These are phyloP conservation scores for Ferrisia virgata DNA, from an alignment of 2,888 invertebrate genomes.

Conservation along the genomic window DNA sequence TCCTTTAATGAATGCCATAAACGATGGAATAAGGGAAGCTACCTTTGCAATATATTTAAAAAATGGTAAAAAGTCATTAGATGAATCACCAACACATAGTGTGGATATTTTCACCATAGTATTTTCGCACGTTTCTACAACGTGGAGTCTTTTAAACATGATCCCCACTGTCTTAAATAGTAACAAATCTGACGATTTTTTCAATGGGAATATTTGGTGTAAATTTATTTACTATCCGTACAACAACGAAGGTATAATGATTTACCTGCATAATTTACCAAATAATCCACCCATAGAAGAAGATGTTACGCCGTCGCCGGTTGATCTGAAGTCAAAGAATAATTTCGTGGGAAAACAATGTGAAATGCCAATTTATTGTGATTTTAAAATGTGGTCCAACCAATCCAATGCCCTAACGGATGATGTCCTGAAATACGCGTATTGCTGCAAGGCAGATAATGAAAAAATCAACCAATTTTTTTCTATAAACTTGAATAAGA, in stretches of 20 bases:
- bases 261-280: background rate
- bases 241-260: background rate
- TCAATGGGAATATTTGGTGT: constrained; percentile 10
- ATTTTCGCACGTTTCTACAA: background rate
- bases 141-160: background rate
- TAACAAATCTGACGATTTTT: background rate
- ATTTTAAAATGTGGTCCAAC: background rate
- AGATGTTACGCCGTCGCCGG: background rate
- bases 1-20: background rate
- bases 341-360: background rate
- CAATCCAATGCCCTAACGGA: background rate
- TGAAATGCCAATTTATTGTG: background rate
- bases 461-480: background rate
- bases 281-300: background rate
- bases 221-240: background rate
- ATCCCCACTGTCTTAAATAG: background rate
- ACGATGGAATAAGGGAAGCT: background rate
- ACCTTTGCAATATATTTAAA: background rate
- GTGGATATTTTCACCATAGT: background rate
- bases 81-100: no score
- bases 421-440: background rate
- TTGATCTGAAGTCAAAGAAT: background rate
- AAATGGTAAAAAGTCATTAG: no score
- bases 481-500: background rate
- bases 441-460: background rate